These are phyloP conservation scores for Ormia ochracea DNA, from an alignment of 2,888 invertebrate genomes.

Conservation along the genomic window DNA sequence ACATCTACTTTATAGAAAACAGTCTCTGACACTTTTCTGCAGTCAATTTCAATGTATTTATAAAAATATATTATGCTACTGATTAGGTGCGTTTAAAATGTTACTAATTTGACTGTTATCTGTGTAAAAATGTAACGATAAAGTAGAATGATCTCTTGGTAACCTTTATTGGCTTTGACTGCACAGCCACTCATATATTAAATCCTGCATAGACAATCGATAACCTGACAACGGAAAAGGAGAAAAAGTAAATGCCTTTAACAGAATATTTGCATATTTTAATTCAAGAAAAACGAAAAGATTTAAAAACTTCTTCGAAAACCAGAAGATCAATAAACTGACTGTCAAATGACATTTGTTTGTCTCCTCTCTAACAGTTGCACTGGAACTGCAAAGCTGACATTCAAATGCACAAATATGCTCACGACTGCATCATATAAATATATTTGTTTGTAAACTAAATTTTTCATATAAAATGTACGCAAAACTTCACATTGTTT, in stretches of 20 bases:
- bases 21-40: no score
- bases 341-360: conserved; percentile 29
- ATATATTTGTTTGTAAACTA: conserved; percentile 55
- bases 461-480: conserved; percentile 45
- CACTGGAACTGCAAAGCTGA: conserved; percentile 10
- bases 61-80: no score
- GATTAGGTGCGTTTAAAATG: no score
- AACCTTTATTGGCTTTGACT: no score
- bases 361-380: conserved; percentile 12
- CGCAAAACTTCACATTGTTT: conserved; percentile 38
- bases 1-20: no score
- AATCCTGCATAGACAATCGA: no score
- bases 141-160: no score
- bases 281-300: neutral
- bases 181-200: no score
- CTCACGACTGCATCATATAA: conserved; percentile 9
- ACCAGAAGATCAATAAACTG: conserved; percentile 53
- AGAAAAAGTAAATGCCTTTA: neutral
- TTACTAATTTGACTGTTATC: no score
- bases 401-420: neutral
- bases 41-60: no score
- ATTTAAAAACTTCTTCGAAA: conserved; percentile 26
- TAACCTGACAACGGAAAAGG: no score
- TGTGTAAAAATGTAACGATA: no score
- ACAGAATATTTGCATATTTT: conserved; percentile 35